Evolutionary conservation across 2,113 vertebrate species (phyloP), one percentile per base, ranked within the genome.

Genomic region (Rhinolophus ferrumequinum): DNA sequence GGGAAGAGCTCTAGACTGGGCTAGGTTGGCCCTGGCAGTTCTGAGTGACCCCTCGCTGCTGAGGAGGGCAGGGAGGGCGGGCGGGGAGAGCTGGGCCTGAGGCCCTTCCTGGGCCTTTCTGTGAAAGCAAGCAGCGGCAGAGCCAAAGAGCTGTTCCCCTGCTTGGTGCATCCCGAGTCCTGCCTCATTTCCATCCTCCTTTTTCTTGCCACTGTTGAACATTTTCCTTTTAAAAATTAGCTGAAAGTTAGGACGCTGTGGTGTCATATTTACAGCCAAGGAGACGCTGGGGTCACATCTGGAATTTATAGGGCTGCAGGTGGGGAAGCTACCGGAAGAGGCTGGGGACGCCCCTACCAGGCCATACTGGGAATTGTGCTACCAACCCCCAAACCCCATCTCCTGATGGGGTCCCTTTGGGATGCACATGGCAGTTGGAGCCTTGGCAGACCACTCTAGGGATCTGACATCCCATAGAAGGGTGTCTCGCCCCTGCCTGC

Each of bases 211-310:
- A 6, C 22, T 44, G 8, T 64, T 84, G 69, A 94, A 81, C 58
- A 24, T 62, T 89, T 54, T 82, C 67, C 82, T 94, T 85, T 95
- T 72, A 85, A 81, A 96, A 96, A 89, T 94, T 58, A 88, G 88
- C 56, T 94, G 41, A 92, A 88, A 82, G 64, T 77, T 64, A 44
- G 88, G 67, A 12, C 1, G 9, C 93, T 50, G 10, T 86, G 84
- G 66, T 54, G 38, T 88, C 76, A 5, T 58, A 85, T 92, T 91
- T 93, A 80, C 3, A 97, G 70, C 70, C 69, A 64, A 75, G 35
- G 58, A 89, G 47, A 64, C 9, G 8, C 66, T 44, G 62, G 33
- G 21, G 90, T 93, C 88, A 47, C 6, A 7, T 91, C 47, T 15
- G 4, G 92, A 73, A 60, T 83, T 58, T 91, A 50, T 44, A 86